Evolutionary conservation across 2,888 invertebrate species (phyloP).

Genomic region (Loripinus fragilis): DNA sequence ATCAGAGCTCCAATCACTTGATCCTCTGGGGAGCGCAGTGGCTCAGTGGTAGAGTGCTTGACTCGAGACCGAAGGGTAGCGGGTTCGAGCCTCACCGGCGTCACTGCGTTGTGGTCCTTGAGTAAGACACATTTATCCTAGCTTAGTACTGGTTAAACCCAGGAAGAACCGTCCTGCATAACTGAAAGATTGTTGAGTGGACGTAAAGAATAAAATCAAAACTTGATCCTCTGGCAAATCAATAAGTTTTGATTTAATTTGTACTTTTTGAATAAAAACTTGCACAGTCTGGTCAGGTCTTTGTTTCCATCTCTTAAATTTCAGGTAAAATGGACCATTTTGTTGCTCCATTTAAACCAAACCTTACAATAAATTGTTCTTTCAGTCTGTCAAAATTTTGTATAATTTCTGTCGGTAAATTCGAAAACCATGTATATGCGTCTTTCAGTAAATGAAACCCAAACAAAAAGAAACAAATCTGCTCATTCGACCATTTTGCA

Average conservation of each 20-base stretch:
- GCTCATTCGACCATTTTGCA: neutral
- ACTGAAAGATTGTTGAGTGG: too few relatives aligned
- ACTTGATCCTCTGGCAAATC: constrained; percentile 14
- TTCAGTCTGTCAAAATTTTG: neutral
- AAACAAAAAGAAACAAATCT: constrained; percentile 8
- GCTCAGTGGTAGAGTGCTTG: too few relatives aligned
- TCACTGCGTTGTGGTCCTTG: too few relatives aligned
- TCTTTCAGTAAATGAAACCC: neutral
- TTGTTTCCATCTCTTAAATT: constrained; percentile 28
- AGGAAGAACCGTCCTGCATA: too few relatives aligned
- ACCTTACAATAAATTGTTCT: neutral
- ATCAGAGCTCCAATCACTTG: constrained; percentile 31
- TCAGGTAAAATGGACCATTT: neutral
- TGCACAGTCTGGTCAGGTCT: constrained; percentile 27
- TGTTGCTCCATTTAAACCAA: neutral
- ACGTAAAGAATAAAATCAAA: too few relatives aligned
- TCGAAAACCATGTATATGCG: neutral
- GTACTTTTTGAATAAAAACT: constrained; percentile 31
- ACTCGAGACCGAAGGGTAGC: too few relatives aligned
- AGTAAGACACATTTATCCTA: too few relatives aligned
- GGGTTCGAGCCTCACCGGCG: too few relatives aligned
- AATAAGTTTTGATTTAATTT: constrained; percentile 9
- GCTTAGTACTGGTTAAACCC: too few relatives aligned
- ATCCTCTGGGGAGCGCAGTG: too few relatives aligned
- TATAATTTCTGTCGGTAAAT: neutral